These are phyloP conservation scores for Drosophila prosaltans DNA, from an alignment of 1,140 invertebrate genomes.

Conservation along the genomic window DNA sequence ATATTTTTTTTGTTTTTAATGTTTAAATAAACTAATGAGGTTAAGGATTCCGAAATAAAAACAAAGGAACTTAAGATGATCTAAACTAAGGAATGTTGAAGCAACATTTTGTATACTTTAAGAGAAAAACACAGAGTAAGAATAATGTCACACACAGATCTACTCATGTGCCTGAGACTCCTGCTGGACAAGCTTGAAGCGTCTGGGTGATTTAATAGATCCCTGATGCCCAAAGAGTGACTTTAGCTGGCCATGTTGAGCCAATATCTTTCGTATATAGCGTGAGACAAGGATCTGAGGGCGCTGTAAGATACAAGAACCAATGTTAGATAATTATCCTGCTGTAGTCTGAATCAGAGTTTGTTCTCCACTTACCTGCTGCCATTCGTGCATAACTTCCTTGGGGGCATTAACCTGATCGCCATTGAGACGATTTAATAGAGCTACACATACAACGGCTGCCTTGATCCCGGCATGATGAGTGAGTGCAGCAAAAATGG, in stretches of 20 bases:
- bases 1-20: constrained; percentile 12
- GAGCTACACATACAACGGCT: constrained; percentile 95
- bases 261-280: constrained; percentile 93
- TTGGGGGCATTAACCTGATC: constrained; percentile 97
- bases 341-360: background rate
- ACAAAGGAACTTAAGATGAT: constrained; percentile 59
- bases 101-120: constrained; percentile 65
- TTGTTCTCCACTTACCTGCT: constrained; percentile 83
- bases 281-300: constrained; percentile 94
- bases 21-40: constrained; percentile 53
- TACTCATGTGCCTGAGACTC: constrained; percentile 95
- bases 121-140: constrained; percentile 30
- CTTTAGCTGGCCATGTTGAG: constrained; percentile 88
- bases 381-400: constrained; percentile 96
- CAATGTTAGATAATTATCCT: background rate
- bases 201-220: constrained; percentile 91
- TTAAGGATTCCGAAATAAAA: constrained; percentile 47
- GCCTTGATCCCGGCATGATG: constrained; percentile 96
- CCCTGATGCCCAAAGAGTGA: constrained; percentile 90
- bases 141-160: background rate
- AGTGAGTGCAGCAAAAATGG: constrained; percentile 94
- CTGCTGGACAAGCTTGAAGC: constrained; percentile 94
- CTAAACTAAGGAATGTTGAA: constrained; percentile 74
- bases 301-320: constrained; percentile 83
- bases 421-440: constrained; percentile 96